phyloP scores from a whole-genome alignment of 2,797 vertebrate species.

The Mionectes olivaceus region DNA sequence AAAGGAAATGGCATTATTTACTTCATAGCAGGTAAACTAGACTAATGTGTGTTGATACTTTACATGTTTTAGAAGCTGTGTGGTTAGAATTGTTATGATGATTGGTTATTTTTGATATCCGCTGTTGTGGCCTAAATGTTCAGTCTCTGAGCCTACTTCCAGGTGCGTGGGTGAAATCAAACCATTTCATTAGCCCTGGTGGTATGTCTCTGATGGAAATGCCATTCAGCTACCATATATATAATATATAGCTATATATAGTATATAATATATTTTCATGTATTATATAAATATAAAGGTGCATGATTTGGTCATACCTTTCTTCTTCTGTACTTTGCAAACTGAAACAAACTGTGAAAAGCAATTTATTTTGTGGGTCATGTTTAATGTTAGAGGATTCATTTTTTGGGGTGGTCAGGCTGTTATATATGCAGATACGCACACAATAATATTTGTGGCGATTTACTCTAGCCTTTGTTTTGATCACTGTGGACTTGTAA shows the following conservation, averaged over 20 bases:
- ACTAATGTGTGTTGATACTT: background rate
- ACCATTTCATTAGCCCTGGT: background rate
- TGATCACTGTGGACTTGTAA: fast-evolving
- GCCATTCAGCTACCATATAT: background rate
- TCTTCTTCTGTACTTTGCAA: background rate
- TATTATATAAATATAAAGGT: background rate
- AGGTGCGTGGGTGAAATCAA: background rate
- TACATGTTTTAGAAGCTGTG: background rate
- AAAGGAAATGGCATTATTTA: background rate
- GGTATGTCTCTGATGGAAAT: background rate
- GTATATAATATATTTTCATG: background rate
- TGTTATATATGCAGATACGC: fast-evolving
- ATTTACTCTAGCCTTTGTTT: background rate
- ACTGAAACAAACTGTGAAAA: background rate
- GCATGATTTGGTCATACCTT: background rate
- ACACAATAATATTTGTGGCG: too few species aligned
- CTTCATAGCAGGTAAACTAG: background rate
- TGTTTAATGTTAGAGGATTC: background rate
- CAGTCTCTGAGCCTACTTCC: background rate
- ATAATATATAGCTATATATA: background rate
- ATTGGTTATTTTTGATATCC: background rate
- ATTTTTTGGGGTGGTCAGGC: background rate
- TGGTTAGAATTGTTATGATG: background rate
- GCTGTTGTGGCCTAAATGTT: background rate
- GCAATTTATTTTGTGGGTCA: background rate